Base-by-base conservation (phyloP, 2,113 vertebrate species). In the Pipra filicauda region DNA sequence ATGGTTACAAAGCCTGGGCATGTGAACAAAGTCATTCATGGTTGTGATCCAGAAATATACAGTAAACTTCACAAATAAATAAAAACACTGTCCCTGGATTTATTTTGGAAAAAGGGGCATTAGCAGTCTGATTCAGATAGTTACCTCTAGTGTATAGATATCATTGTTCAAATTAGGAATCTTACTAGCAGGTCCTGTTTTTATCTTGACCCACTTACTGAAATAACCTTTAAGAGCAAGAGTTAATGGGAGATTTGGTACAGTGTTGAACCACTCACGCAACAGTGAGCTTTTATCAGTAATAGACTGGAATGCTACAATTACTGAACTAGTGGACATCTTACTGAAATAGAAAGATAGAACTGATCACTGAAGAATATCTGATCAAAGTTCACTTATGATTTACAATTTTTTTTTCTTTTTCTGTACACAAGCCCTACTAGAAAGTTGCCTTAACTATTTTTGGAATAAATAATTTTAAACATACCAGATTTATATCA, bases 161-260 rank as follows among this genome's bases (percentile, higher is more conserved):
- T 8, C 66, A 15, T n/a, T 74, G 65, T 78, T 70, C 75, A 89
- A 57, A 83, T 61, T 75, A 52, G 64, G 57, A 76, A 54, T 35
- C 78, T 90, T 88, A 87, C 59, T 57, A 89, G 67, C 61, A 88
- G 79, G 62, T 92, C 81, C 77, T 69, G 35, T 84, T 52, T 86
- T 94, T 96, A 81, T 89, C 95, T 83, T 97, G 95, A 96, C 91
- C 88, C 61, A 95, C 71, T 97, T 97, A 81, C 70, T 62, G 76
- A 93, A 96, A 87, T 95, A 97, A 96, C 84, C 80, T 97, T 70
- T 93, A 41, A 85, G 74, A 69, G 88, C 82, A 75, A 82, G 83
- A 44, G 61, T 72, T 89, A 94, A 62, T 81, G 82, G 72, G 91
- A 87, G 91, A 73, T 93, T 86, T 57, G 49, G 73, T 85, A 39